Conservation (phyloP, 1,140 invertebrate genomes). For the Chionoecetes opilio region DNA sequence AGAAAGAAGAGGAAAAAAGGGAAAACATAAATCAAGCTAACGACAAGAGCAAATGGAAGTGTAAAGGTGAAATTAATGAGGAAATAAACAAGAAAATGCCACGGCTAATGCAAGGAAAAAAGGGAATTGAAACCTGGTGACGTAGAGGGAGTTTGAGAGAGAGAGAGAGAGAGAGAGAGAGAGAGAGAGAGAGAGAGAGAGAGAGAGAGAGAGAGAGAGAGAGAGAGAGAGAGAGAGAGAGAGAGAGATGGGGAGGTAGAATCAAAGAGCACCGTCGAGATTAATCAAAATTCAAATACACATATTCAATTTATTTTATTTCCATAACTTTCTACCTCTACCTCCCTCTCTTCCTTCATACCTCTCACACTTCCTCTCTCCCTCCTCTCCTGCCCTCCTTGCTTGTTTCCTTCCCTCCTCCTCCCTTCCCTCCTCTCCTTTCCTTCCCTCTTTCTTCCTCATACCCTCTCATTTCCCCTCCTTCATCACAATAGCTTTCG, state of each 20-base stretch:
- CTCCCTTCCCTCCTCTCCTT: not conserved
- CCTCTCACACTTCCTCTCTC: not conserved
- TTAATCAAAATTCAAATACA: not conserved
- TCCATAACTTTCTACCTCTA: not conserved
- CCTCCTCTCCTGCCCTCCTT: not conserved
- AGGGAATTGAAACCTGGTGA: constrained; percentile 6
- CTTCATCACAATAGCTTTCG: not conserved
- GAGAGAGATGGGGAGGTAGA: not conserved
- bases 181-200: constrained; percentile 27
- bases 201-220: constrained; percentile 6
- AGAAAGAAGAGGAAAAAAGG: not conserved
- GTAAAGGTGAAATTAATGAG: not conserved
- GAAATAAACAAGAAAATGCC: not conserved
- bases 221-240: constrained; percentile 8
- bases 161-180: constrained; percentile 27
- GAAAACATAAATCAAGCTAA: too few species aligned
- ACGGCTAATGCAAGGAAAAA: not conserved
- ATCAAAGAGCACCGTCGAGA: not conserved
- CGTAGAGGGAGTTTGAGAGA: not conserved
- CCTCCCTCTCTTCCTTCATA: not conserved
- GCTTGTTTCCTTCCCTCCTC: not conserved
- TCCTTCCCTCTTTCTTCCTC: not conserved
- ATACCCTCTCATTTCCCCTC: not conserved
- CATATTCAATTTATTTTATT: not conserved
- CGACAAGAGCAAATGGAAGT: not conserved